phyloP scores from a whole-genome alignment of 2,113 vertebrate species.

The Paramormyrops kingsleyae region DNA sequence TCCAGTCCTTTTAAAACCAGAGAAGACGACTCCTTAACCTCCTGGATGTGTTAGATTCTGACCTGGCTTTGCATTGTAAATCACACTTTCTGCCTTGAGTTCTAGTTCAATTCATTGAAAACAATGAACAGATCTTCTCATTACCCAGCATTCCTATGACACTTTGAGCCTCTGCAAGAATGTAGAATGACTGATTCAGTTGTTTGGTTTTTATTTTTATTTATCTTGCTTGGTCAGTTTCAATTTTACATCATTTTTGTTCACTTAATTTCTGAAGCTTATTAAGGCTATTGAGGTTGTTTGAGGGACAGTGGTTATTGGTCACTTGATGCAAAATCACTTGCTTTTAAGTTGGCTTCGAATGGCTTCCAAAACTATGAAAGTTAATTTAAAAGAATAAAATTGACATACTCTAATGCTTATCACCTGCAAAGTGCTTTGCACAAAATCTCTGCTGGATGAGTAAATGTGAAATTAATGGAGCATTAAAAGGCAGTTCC shows the following conservation, averaged over 20 bases:
- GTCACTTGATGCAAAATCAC: neutral
- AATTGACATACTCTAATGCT: neutral
- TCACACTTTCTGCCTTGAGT: neutral
- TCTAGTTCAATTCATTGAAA: slow-evolving; percentile 25
- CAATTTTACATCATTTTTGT: neutral
- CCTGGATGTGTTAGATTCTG: neutral
- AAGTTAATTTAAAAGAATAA: neutral
- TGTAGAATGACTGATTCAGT: slow-evolving; percentile 36
- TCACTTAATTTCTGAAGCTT: neutral
- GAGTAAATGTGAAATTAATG: neutral
- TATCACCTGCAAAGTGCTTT: neutral
- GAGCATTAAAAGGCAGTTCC: neutral
- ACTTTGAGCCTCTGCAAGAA: slow-evolving; percentile 46
- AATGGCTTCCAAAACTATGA: neutral
- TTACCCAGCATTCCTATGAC: slow-evolving; percentile 36
- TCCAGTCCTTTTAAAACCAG: neutral
- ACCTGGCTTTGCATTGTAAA: neutral
- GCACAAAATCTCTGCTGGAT: neutral
- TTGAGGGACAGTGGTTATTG: neutral
- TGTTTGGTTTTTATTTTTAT: slow-evolving; percentile 32
- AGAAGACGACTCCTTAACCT: neutral
- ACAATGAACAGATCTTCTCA: slow-evolving; percentile 45
- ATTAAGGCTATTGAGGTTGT: neutral
- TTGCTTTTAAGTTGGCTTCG: neutral
- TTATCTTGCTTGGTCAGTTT: neutral